Conservation (phyloP, 2,888 invertebrate species). For the Leucophora obtusa region DNA sequence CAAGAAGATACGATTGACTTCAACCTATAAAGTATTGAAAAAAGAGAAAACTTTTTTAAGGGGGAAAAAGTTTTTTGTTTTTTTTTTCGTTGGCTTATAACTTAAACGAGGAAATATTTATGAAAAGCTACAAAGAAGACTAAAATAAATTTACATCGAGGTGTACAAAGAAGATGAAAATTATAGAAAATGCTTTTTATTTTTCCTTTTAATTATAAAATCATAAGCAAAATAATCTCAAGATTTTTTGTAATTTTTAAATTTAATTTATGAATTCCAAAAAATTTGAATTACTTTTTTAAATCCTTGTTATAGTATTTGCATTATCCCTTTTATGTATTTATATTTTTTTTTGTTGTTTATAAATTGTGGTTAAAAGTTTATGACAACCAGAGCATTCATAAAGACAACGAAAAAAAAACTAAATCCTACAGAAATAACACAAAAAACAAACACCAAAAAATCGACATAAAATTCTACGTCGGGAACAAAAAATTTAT, state of each 20-base stretch:
- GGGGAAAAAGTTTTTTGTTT: too few species aligned
- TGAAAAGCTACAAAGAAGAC: neutral
- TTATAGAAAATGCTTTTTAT: neutral
- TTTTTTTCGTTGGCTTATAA: too few species aligned
- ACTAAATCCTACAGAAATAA: slow-evolving; percentile 3
- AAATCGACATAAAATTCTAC: slow-evolving; percentile 29
- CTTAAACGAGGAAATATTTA: neutral
- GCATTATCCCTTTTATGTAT: slow-evolving; percentile 35
- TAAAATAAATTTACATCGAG: neutral
- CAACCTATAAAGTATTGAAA: neutral
- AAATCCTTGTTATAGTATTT: slow-evolving; percentile 8
- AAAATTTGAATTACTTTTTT: neutral
- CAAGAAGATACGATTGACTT: slow-evolving; percentile 1
- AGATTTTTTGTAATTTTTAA: neutral
- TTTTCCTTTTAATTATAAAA: neutral
- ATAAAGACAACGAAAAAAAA: neutral
- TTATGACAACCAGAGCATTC: slow-evolving; percentile 28
- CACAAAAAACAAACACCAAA: slow-evolving; percentile 9
- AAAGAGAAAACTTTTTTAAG: neutral
- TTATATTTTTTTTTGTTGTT: neutral
- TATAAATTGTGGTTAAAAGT: slow-evolving; percentile 43
- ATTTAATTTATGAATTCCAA: neutral
- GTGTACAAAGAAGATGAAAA: neutral
- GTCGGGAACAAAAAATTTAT: slow-evolving; percentile 7
- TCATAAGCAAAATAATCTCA: neutral